Conservation (phyloP, 2,113 vertebrate species). For the Ammodytes marinus region DNA sequence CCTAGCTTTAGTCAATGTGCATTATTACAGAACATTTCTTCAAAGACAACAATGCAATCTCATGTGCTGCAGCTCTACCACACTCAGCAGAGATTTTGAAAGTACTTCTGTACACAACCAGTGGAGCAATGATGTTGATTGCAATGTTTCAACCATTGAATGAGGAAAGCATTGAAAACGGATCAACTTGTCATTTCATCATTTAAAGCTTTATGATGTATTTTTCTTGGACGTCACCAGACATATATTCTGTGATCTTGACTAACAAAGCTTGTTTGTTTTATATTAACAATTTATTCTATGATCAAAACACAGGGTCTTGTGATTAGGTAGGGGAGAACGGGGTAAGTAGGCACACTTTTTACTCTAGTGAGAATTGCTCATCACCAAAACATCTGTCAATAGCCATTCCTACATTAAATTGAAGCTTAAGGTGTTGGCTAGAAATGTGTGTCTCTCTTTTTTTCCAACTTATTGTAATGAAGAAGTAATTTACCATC, state of each 20-base stretch:
- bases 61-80: background rate
- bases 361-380: no score
- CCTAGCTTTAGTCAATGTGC: constrained; percentile 8
- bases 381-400: no score
- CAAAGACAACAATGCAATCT: constrained; percentile 18
- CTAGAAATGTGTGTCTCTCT: no score
- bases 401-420: no score
- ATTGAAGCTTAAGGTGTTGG: no score
- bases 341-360: no score
- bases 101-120: constrained; percentile 23
- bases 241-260: background rate
- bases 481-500: no score
- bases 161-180: constrained; percentile 17
- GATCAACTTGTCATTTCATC: background rate
- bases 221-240: background rate
- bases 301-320: background rate
- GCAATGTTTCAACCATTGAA: constrained; percentile 22
- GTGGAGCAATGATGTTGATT: constrained; percentile 32
- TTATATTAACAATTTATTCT: background rate
- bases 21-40: constrained; percentile 15
- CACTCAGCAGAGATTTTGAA: constrained; percentile 23
- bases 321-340: background rate
- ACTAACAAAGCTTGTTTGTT: background rate
- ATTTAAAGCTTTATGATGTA: background rate
- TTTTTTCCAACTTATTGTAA: no score